These are phyloP conservation scores for Mythimna pallens DNA, from an alignment of 2,888 invertebrate genomes.

Conservation along the genomic window DNA sequence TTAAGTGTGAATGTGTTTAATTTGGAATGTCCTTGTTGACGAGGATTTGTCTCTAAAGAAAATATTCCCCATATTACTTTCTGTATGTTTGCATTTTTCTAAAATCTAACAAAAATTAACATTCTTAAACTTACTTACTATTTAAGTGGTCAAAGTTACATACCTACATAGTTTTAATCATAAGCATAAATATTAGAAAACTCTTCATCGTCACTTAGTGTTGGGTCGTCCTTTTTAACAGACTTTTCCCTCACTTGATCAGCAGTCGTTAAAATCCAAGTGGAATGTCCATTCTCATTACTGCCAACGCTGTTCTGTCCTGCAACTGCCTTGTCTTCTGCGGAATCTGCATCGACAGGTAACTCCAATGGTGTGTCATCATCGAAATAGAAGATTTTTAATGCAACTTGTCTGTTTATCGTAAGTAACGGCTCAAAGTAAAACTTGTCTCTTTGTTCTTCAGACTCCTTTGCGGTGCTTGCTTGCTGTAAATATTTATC, in stretches of 20 bases:
- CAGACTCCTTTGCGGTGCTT: not conserved
- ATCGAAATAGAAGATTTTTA: conserved; percentile 15
- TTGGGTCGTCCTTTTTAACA: not conserved
- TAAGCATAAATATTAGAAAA: conserved; percentile 22
- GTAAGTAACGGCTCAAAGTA: conserved; percentile 22
- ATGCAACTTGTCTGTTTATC: conserved; percentile 24
- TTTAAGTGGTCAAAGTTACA: not conserved
- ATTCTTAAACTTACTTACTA: not conserved
- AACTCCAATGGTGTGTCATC: conserved; percentile 2
- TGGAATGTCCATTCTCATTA: not conserved
- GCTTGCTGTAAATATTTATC: conserved; percentile 13
- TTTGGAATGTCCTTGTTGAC: too few species aligned
- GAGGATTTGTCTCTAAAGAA: too few species aligned
- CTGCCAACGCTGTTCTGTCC: not conserved
- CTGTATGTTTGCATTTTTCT: not conserved
- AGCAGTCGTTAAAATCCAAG: conserved; percentile 19
- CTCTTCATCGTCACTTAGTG: conserved; percentile 21
- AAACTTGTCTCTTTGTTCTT: conserved; percentile 19
- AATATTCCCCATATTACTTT: not conserved
- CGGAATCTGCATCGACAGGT: not conserved
- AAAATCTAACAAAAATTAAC: conserved; percentile 1
- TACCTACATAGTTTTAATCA: conserved; percentile 8
- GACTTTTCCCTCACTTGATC: not conserved
- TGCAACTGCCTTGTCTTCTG: not conserved
- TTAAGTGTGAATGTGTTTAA: too few species aligned